Base-by-base conservation (phyloP, 1,140 invertebrate species). In the Bradysia coprophila region DNA sequence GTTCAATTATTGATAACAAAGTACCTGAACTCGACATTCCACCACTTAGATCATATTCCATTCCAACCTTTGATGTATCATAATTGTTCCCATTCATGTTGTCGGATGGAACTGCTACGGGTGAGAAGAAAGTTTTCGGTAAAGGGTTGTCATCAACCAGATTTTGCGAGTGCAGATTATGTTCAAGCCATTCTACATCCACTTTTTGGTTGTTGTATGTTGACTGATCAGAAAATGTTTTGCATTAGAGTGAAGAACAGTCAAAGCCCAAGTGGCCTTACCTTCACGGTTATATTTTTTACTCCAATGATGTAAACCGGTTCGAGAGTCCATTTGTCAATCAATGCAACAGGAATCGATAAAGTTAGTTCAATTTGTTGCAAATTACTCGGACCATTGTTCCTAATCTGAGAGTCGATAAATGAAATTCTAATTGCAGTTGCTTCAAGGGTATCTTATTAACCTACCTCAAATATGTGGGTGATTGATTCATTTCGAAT, bases 281-380 rank as follows among this genome's bases (percentile, higher is more conserved):
- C n/a, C n/a, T n/a, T n/a, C n/a, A 58, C 49, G 32, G 33, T 56
- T 3, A 61, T 45, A 31, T 51, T 56, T 41, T 45, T 45, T 9
- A 55, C 43, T 32, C 57, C 49, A 28, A 61, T 49, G 4, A 61
- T 54, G 6, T 53, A 53, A 18, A 58, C 49, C 4, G 45, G 45
- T 6, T 49, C 45, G 11, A 21, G 31, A 9, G 49, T 52, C 10
- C 49, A 53, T 19, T 47, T 32, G 2, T 57, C 41, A n/a, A 49
- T 52, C 31, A 56, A 56, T 6, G 55, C 49, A 13, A 60, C 46
- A 0, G 57, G 58, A 37, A 61, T 58, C 18, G 46, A 38, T 20
- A 61, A 54, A 8, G 45, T 46, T 3, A 61, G 40, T 11, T 56
- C 51, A 19, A 61, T 38, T 22, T 44, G 46, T 13, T 53, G 50